phyloP scores from a whole-genome alignment of 2,113 vertebrate species.

The Tachycineta bicolor region DNA sequence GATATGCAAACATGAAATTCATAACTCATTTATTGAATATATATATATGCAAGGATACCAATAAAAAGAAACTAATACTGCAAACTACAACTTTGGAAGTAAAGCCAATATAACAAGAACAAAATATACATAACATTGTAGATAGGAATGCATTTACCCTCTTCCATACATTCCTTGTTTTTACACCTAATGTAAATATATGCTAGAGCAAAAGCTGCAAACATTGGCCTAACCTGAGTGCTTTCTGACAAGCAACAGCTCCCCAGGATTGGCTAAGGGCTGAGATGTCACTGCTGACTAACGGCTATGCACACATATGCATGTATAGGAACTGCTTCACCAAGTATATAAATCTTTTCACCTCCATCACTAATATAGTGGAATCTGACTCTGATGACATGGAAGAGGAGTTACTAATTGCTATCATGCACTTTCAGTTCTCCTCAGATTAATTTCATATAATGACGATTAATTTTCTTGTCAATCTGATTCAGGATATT shows the following conservation, averaged over 20 bases:
- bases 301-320: conserved; percentile 54
- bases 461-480: conserved; percentile 49
- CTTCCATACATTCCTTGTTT: conserved; percentile 74
- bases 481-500: background rate
- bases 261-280: conserved; percentile 67
- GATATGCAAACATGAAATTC: conserved; percentile 74
- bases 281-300: conserved; percentile 66
- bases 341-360: conserved; percentile 26
- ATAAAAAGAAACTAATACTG: conserved; percentile 81
- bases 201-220: conserved; percentile 69
- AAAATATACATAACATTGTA: conserved; percentile 77
- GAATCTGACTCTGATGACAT: background rate
- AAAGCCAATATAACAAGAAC: conserved; percentile 82
- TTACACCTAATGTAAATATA: conserved; percentile 73
- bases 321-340: conserved; percentile 62
- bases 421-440: background rate
- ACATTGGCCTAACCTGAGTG: conserved; percentile 67
- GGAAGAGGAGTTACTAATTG: conserved; percentile 16
- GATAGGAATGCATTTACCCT: conserved; percentile 77
- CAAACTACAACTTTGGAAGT: conserved; percentile 81
- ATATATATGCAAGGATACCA: conserved; percentile 78
- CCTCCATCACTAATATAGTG: background rate
- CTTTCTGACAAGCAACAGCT: conserved; percentile 74
- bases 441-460: conserved; percentile 43
- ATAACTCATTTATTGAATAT: conserved; percentile 80